These are phyloP conservation scores for Pachyseris speciosa DNA, from an alignment of 64 coral and sea anemone species.

Conservation along the genomic window DNA sequence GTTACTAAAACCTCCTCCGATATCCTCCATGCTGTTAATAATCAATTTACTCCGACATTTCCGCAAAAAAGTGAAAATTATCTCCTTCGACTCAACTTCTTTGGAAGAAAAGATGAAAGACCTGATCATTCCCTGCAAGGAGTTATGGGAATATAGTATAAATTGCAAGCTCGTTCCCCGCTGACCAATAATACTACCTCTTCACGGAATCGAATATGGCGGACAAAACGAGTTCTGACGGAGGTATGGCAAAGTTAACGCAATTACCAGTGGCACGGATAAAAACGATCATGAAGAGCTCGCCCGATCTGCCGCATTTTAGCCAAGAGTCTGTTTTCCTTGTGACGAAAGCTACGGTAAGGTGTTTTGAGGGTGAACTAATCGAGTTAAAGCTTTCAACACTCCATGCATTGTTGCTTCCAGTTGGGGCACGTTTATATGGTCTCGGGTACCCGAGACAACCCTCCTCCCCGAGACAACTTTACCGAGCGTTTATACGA, in stretches of 20 bases:
- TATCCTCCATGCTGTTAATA: neutral
- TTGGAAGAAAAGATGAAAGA: too few species aligned
- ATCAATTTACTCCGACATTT: neutral
- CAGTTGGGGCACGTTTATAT: too few species aligned
- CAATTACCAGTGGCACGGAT: constrained; percentile 85
- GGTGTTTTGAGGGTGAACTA: neutral
- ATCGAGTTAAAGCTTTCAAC: neutral
- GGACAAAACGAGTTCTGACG: constrained; percentile 77
- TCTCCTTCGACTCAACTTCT: too few species aligned
- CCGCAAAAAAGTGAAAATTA: neutral
- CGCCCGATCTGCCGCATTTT: constrained; percentile 76
- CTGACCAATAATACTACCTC: neutral
- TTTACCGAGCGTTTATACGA: too few species aligned
- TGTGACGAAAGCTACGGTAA: constrained; percentile 94
- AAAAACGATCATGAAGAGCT: constrained; percentile 99
- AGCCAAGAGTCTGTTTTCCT: constrained; percentile 98
- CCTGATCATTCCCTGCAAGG: neutral
- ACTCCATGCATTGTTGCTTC: too few species aligned
- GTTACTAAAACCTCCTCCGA: neutral
- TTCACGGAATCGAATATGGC: constrained; percentile 80
- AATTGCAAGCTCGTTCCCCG: too few species aligned
- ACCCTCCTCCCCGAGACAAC: too few species aligned
- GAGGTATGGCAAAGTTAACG: constrained; percentile 64
- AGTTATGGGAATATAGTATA: neutral
- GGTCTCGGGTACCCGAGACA: too few species aligned